Evolutionary conservation across 2,113 vertebrate species (phyloP).

Genomic region (Charadrius vociferus): DNA sequence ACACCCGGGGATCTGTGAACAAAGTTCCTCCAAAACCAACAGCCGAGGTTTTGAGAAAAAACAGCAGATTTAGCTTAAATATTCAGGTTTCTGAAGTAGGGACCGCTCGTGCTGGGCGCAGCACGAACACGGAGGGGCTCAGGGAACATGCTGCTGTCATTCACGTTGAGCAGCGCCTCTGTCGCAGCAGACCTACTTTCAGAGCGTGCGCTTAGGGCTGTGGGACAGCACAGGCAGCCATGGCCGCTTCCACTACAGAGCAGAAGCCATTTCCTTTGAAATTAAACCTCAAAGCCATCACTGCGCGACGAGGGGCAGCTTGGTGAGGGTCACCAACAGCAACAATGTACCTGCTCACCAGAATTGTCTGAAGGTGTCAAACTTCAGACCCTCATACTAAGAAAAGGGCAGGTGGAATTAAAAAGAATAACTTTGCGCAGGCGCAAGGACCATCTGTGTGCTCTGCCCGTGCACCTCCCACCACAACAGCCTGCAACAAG

Average conservation of each 20-base stretch:
- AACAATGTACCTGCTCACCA: fast-evolving
- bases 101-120: fast-evolving
- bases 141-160: fast-evolving
- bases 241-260: not conserved
- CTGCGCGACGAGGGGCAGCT: not conserved
- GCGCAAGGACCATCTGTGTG: fast-evolving
- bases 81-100: not conserved
- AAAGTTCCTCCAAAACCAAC: not conserved
- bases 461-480: not conserved
- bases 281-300: not conserved
- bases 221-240: not conserved
- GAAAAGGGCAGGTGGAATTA: not conserved
- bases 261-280: not conserved
- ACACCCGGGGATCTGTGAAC: fast-evolving
- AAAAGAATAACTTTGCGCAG: fast-evolving
- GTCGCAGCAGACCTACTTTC: not conserved
- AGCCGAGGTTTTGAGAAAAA: not conserved
- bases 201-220: not conserved
- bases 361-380: fast-evolving
- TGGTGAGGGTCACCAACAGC: fast-evolving
- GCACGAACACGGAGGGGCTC: not conserved
- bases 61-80: not conserved
- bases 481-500: fast-evolving
- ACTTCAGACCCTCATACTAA: fast-evolving
- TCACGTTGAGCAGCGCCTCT: not conserved